Evolutionary conservation across 1,140 invertebrate species (phyloP), one percentile per base, ranked within the genome.

Genomic region (Bombus sylvicola): DNA sequence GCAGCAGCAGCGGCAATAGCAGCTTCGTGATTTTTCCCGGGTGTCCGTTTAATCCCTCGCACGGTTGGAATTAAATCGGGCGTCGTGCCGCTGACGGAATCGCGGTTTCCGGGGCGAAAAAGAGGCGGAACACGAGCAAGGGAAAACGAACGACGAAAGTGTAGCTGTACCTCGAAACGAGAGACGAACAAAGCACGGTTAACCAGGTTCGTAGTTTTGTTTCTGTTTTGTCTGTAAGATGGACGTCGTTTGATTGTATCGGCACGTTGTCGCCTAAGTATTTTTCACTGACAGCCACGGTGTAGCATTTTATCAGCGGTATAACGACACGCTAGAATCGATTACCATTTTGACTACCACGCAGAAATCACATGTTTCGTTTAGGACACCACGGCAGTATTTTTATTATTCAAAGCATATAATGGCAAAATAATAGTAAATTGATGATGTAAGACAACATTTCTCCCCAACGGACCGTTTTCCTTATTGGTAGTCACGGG

Each of bases 161-260:
- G 59, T 77, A 12, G 59, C 28, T 62, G 6, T 47, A 41, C 25
- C 74, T 43, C n/a, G 59, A n/a, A 62, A 62, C n/a, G 5, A 66
- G 15, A n/a, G 73, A 64, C 57, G 62, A 73, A 89, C 39, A 66
- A 66, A 31, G 64, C 13, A 47, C 59, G 43, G 18, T 62, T 74
- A 53, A 9, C 74, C 74, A 64, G 28, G 37, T 69, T 80, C 73
- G 74, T 71, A 28, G 79, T 81, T 86, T 89, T 71, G 10, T 62
- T 25, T 31, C 15, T 15, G 59, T 13, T 41, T 74, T 87, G 83
- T 88, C 88, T 87, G 66, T 37, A 89, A n/a, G 91, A 91, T 22
- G 47, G 47, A 53, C 47, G 86, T 80, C 64, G 86, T 91, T 91
- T 88, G 90, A 92, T 91, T 91, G 89, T 87, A 83, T 88, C 43